Evolutionary conservation across 2,113 vertebrate species (phyloP).

Genomic region (Xenus cinereus): DNA sequence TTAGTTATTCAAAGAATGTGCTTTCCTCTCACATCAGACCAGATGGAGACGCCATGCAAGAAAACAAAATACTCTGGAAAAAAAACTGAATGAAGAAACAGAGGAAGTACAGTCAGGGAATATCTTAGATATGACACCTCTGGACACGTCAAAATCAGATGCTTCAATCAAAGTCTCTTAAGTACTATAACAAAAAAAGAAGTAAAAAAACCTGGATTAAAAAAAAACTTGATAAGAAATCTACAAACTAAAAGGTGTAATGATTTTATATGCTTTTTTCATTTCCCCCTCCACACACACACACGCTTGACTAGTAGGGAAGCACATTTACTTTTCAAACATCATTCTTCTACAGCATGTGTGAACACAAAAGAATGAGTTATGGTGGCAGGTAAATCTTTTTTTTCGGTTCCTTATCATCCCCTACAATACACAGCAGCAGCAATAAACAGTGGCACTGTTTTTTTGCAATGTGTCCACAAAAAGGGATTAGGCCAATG

Average conservation of each 20-base stretch:
- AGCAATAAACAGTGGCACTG: not conserved
- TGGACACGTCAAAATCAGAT: not conserved
- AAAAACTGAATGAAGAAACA: not conserved
- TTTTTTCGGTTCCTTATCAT: not conserved
- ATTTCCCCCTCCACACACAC: too few relatives aligned
- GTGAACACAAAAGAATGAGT: not conserved
- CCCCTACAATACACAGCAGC: not conserved
- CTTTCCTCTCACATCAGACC: not conserved
- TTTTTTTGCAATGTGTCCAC: accelerated
- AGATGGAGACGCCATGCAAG: not conserved
- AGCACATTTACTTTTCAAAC: not conserved
- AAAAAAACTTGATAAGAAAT: not conserved
- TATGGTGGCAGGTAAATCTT: accelerated
- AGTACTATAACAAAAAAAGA: not conserved
- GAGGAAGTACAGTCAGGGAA: not conserved
- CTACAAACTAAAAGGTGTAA: not conserved
- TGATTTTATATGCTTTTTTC: not conserved
- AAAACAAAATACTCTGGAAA: not conserved
- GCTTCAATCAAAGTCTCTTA: not conserved
- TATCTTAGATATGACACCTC: not conserved
- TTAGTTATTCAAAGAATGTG: not conserved
- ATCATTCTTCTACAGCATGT: accelerated
- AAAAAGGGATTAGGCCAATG: not conserved
- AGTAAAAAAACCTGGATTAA: not conserved
- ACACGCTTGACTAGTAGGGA: not conserved